Evolutionary conservation across 1,140 invertebrate genomes (phyloP).

Genomic region (Mactra quadrangularis): DNA sequence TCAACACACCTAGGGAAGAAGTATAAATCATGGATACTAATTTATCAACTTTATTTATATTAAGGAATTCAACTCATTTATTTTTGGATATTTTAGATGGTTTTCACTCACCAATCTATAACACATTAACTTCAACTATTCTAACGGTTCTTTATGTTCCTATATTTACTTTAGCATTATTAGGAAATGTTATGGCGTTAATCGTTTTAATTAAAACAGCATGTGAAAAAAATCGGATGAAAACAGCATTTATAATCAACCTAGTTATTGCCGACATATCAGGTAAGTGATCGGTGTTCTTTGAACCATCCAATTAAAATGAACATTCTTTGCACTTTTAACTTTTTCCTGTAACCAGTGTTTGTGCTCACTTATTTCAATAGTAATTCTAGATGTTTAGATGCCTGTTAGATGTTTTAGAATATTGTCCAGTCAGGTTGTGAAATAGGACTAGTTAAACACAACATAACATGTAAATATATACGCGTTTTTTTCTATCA

Average conservation of each 20-base stretch:
- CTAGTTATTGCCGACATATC: slow-evolving; percentile 40
- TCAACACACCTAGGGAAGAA: no score
- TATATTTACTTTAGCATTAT: slow-evolving; percentile 27
- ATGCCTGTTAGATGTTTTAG: no score
- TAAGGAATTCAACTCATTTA: background rate
- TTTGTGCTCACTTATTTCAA: background rate
- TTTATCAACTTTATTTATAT: no score
- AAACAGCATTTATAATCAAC: slow-evolving; percentile 27
- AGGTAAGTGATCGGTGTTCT: slow-evolving; percentile 11
- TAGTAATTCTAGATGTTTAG: no score
- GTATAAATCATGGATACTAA: no score
- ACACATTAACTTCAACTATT: background rate
- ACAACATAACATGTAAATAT: no score
- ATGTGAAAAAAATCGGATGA: slow-evolving; percentile 7
- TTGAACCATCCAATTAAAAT: background rate
- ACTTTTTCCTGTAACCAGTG: no score
- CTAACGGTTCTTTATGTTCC: slow-evolving; percentile 39
- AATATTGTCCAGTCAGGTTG: no score
- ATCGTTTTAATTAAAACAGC: background rate
- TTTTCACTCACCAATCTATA: background rate
- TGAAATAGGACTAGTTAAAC: no score
- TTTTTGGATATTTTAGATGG: slow-evolving; percentile 13
- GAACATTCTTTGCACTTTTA: background rate
- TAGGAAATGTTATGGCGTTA: slow-evolving; percentile 1
- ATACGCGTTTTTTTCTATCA: no score